phyloP scores from a whole-genome alignment of 2,797 vertebrate genomes.

The Selene dorsalis region DNA sequence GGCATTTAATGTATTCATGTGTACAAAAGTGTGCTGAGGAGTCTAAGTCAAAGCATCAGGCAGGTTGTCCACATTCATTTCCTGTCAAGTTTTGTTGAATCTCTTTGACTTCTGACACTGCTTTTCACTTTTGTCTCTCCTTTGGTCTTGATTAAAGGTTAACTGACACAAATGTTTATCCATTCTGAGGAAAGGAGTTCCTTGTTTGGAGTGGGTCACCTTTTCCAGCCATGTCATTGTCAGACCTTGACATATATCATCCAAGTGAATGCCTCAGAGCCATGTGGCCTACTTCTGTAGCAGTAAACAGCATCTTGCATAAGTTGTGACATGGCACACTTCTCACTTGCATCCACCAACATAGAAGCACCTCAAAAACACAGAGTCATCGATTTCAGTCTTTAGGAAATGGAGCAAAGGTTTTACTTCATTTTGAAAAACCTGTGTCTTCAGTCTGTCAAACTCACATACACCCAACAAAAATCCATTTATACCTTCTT shows the following conservation, averaged over 20 bases:
- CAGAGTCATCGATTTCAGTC: not conserved
- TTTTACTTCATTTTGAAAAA: not conserved
- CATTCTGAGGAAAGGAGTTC: not conserved
- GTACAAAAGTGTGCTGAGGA: not conserved
- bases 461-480: not conserved
- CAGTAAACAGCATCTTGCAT: constrained; percentile 7
- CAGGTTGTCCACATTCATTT: constrained; percentile 1
- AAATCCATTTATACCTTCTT: too few relatives aligned
- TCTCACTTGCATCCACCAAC: not conserved
- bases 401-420: not conserved
- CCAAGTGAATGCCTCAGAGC: not conserved
- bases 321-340: constrained; percentile 19
- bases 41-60: not conserved
- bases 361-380: not conserved
- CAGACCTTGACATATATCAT: constrained; percentile 5
- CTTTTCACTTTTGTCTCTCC: not conserved
- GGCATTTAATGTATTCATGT: not conserved
- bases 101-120: not conserved
- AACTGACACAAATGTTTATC: not conserved
- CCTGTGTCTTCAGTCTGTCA: not conserved
- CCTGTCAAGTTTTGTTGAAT: not conserved
- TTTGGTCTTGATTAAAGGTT: not conserved
- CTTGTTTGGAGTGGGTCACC: constrained; percentile 8
- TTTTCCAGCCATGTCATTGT: constrained; percentile 17
- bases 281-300: constrained; percentile 17